phyloP scores from a whole-genome alignment of 2,797 vertebrate genomes.

The Brachymystax lenok region DNA sequence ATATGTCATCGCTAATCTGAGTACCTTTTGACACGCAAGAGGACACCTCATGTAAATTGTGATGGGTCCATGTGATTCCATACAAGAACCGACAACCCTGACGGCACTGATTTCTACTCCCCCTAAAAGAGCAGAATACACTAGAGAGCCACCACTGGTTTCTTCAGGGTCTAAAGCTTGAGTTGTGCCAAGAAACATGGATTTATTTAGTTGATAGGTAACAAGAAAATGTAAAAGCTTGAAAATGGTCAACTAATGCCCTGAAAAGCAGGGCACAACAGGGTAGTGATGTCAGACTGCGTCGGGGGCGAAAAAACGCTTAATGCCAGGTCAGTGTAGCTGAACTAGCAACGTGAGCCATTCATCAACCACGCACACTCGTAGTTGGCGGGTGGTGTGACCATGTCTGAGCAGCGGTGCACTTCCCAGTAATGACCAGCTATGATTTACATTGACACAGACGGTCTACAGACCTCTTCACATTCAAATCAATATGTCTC shows the following conservation, averaged over 20 bases:
- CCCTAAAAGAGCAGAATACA: neutral
- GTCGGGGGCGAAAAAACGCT: neutral
- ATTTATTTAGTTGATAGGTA: neutral
- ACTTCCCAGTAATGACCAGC: constrained; percentile 48
- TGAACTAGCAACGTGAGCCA: neutral
- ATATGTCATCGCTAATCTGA: neutral
- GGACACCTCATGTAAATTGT: neutral
- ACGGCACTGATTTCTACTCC: neutral
- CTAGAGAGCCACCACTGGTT: neutral
- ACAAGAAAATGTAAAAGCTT: neutral
- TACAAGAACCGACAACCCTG: neutral
- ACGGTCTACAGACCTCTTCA: constrained; percentile 49
- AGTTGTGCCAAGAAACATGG: neutral
- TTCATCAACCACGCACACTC: neutral
- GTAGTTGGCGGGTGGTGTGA: constrained; percentile 15
- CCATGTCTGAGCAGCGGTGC: constrained; percentile 36
- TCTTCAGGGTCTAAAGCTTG: neutral
- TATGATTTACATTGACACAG: constrained; percentile 53
- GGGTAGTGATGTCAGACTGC: constrained; percentile 10
- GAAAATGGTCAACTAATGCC: neutral
- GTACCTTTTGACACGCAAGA: neutral
- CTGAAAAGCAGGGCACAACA: neutral
- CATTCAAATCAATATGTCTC: constrained; percentile 57
- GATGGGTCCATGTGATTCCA: neutral
- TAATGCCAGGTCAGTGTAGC: constrained; percentile 19